Percentiles rank a stretch among this genome's conserved stretches.
These are phyloP conservation scores for Micronycteris hirsuta DNA, from an alignment of 2,113 vertebrate genomes.

Conservation along the genomic window DNA sequence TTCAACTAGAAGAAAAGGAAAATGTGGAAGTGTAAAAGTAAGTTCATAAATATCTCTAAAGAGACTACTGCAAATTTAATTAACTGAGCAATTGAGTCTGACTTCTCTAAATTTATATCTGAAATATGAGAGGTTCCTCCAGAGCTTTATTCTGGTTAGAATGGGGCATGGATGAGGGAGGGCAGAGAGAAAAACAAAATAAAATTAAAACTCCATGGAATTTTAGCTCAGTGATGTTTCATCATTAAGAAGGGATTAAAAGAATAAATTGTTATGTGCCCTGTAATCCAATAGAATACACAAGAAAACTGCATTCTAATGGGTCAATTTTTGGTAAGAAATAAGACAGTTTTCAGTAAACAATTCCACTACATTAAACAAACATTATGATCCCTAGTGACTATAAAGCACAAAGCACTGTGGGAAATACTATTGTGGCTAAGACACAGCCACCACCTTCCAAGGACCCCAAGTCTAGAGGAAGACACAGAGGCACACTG, in stretches of 20 bases:
- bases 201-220: slow-evolving; percentile 7
- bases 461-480: neutral
- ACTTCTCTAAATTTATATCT: slow-evolving; percentile 58
- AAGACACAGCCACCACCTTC: neutral
- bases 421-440: neutral
- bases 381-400: neutral
- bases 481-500: neutral
- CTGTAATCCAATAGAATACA: neutral
- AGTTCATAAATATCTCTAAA: slow-evolving; percentile 58
- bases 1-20: slow-evolving; percentile 8
- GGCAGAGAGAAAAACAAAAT: neutral
- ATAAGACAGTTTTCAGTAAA: neutral
- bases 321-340: neutral
- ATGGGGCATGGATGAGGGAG: neutral
- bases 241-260: slow-evolving; percentile 33
- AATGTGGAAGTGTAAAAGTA: slow-evolving; percentile 48
- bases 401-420: neutral
- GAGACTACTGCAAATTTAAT: slow-evolving; percentile 58
- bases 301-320: neutral
- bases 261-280: neutral
- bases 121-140: slow-evolving; percentile 38
- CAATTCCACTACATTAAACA: neutral
- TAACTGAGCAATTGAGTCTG: slow-evolving; percentile 56
- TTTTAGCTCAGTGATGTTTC: slow-evolving; percentile 1
- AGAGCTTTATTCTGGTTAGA: slow-evolving; percentile 31